Conservation (phyloP, 2,797 vertebrate genomes). For the Allobates femoralis region DNA sequence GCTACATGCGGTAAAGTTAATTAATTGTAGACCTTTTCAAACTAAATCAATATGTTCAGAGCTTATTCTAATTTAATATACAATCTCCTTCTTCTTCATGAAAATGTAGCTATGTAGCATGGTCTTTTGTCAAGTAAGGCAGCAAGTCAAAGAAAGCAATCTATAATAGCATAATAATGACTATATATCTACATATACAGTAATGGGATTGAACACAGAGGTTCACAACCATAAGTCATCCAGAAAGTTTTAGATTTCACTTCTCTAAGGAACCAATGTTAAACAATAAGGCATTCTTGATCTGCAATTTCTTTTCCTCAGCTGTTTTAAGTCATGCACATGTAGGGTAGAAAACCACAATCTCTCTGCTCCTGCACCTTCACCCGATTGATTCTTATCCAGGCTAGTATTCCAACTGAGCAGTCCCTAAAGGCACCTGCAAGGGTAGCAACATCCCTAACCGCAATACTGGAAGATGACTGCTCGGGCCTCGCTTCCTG, state of each 20-base stretch:
- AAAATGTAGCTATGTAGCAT: neutral
- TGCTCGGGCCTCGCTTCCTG: too few relatives aligned
- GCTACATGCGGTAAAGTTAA: slow-evolving; percentile 4
- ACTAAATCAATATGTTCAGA: slow-evolving; percentile 30
- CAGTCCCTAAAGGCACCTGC: too few relatives aligned
- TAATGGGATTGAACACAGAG: neutral
- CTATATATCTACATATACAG: neutral
- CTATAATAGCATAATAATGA: neutral
- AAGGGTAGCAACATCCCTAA: too few relatives aligned
- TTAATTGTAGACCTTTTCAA: slow-evolving; percentile 21
- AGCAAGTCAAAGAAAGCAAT: neutral
- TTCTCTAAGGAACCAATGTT: too few relatives aligned
- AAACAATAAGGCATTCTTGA: too few relatives aligned
- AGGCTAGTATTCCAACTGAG: too few relatives aligned
- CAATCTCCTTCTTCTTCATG: neutral
- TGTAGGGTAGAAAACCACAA: too few relatives aligned
- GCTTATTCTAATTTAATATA: slow-evolving; percentile 12
- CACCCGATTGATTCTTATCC: too few relatives aligned
- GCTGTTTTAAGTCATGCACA: too few relatives aligned
- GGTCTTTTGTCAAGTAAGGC: neutral
- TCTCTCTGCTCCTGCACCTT: too few relatives aligned
- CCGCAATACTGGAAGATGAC: too few relatives aligned
- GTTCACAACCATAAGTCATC: neutral
- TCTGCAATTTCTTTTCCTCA: too few relatives aligned
- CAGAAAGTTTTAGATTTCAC: neutral